A percentile compares a stretch with the other conserved stretches of the same genome.
phyloP scores from a whole-genome alignment of 2,797 vertebrate genomes.

The Myotis findleyi region DNA sequence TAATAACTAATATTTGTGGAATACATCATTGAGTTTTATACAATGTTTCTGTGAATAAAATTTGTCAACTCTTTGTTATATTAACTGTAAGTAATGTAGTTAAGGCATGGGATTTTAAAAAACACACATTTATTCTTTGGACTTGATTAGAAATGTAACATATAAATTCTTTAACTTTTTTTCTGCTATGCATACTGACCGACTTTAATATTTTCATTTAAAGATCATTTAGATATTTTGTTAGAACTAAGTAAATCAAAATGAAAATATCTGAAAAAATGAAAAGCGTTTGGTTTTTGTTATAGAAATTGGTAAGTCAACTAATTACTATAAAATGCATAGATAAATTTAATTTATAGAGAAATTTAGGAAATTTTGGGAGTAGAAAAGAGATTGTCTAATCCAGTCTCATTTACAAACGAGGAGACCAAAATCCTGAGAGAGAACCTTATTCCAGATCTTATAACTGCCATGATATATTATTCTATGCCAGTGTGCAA shows the following conservation, averaged over 20 bases:
- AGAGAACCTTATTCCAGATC: neutral
- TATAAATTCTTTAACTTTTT: neutral
- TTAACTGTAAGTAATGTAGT: neutral
- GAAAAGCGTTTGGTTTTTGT: neutral
- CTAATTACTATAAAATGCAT: neutral
- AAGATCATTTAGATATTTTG: constrained; percentile 7
- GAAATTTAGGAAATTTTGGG: constrained; percentile 25
- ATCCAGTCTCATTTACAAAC: constrained; percentile 4
- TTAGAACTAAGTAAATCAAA: constrained; percentile 32
- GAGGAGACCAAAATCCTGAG: neutral
- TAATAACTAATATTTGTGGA: constrained; percentile 30
- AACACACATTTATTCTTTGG: neutral
- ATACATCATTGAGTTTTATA: neutral
- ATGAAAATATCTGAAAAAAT: constrained; percentile 36
- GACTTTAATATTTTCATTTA: constrained; percentile 38
- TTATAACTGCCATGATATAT: neutral
- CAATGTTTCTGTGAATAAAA: constrained; percentile 13
- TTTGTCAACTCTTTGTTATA: constrained; percentile 17
- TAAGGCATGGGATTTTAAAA: neutral
- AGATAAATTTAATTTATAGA: neutral
- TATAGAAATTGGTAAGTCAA: constrained; percentile 19
- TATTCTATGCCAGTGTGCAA: neutral
- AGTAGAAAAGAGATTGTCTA: constrained; percentile 27
- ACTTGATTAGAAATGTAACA: neutral
- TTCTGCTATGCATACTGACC: neutral